Evolutionary conservation across 2,888 invertebrate species (phyloP).

Genomic region (Tinea trinotella): DNA sequence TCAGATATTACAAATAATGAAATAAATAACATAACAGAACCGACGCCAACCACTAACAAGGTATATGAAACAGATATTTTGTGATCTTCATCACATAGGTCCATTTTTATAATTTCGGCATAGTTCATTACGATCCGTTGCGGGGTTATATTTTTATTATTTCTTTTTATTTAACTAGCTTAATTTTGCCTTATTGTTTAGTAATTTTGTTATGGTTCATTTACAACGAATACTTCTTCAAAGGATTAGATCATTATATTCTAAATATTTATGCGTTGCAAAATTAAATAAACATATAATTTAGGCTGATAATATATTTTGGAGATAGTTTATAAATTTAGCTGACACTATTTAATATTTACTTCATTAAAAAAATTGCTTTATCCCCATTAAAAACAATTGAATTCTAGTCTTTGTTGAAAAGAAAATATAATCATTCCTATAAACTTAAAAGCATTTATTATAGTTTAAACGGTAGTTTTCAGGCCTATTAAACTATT

Average conservation of each 20-base stretch:
- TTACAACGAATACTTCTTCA: not conserved
- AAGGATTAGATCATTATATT: not conserved
- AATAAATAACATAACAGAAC: not conserved
- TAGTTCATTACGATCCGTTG: not conserved
- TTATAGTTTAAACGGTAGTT: too few relatives aligned
- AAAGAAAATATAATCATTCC: not conserved
- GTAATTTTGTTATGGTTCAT: not conserved
- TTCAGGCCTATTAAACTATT: not conserved
- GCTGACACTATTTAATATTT: too few relatives aligned
- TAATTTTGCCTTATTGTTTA: too few relatives aligned
- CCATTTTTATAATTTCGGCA: not conserved
- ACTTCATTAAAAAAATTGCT: too few relatives aligned
- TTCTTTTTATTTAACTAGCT: too few relatives aligned
- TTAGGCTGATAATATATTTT: too few relatives aligned
- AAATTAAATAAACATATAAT: too few relatives aligned
- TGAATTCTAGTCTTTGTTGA: too few relatives aligned
- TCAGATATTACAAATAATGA: not conserved
- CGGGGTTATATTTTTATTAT: not conserved
- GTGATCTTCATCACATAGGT: conserved; percentile 68
- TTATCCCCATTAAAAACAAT: too few relatives aligned
- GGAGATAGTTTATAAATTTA: not conserved
- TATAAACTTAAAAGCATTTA: too few relatives aligned
- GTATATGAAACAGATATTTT: conserved; percentile 96
- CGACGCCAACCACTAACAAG: conserved; percentile 78
- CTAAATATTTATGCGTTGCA: not conserved